Base-by-base conservation (phyloP, 2,888 invertebrate species). In the Scaptomyza polygonia region DNA sequence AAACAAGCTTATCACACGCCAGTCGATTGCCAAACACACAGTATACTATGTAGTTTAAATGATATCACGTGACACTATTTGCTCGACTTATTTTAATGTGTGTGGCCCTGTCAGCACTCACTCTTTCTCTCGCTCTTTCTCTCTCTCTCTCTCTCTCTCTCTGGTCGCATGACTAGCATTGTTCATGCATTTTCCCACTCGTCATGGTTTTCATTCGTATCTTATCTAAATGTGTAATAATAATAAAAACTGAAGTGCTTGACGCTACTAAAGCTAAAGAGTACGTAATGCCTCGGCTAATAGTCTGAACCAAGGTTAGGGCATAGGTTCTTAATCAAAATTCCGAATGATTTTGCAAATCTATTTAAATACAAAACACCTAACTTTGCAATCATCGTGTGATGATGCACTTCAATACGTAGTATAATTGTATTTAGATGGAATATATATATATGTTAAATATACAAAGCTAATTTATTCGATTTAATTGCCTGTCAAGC, bases 51-150 rank as follows among this genome's bases (percentile, higher is more conserved):
- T 30, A 40, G n/a, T 57, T 25, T 9, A 39, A 16, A 39, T 39
- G 16, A 67, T 67, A 74, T 69, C 80, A 80, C 80, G 80, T 83
- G 80, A 80, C 83, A 64, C 52, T 63, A 51, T 45, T 53, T 39
- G 8, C 55, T 49, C 49, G 49, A 34, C 21, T 42, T 12, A 42
- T 49, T 18, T 57, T 36, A 34, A 36, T 39, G 36, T 39, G 36
- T 39, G 39, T 44, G 47, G 18, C 45, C 49, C 39, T 61, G 55
- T 54, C 43, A 54, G 55, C 18, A 25, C 54, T 18, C 29, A 42
- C n/a, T n/a, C n/a, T 29, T 57, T 18, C 29, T 48, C n/a, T n/a
- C n/a, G n/a, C n/a, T n/a, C n/a, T 9, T 16, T 16, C 7, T 7
- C 36, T 3, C 16, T 36, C 34, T 16, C 43, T 25, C 14, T 43